These are phyloP conservation scores for Helicoverpa assulta DNA, from an alignment of 2,888 invertebrate species.

Conservation along the genomic window DNA sequence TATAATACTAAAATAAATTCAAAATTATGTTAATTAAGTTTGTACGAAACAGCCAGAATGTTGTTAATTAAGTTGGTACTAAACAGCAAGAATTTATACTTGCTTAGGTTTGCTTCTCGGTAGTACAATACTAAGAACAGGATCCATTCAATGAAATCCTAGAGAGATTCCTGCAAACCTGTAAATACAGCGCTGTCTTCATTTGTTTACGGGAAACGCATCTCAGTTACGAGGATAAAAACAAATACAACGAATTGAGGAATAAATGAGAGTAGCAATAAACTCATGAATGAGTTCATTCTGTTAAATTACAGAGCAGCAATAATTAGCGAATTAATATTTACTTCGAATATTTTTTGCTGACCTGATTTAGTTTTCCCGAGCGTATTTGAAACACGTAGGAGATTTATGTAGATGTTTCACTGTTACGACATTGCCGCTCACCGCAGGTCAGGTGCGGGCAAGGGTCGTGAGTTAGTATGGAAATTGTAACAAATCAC, in stretches of 20 bases:
- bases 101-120: background rate
- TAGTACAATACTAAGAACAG: background rate
- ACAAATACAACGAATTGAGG: slow-evolving; percentile 3
- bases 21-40: background rate
- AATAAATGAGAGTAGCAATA: too few relatives aligned
- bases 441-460: slow-evolving; percentile 53
- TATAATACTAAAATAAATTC: background rate
- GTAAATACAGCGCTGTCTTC: background rate
- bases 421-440: slow-evolving; percentile 47
- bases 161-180: background rate
- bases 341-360: background rate
- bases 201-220: slow-evolving; percentile 10
- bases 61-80: background rate
- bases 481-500: slow-evolving; percentile 66
- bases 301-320: too few relatives aligned
- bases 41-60: background rate
- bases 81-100: background rate
- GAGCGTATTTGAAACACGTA: slow-evolving; percentile 27
- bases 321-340: too few relatives aligned
- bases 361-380: slow-evolving; percentile 1
- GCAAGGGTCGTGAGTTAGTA: slow-evolving; percentile 55
- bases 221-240: slow-evolving; percentile 20
- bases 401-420: slow-evolving; percentile 54
- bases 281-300: too few relatives aligned
- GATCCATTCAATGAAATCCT: slow-evolving; percentile 3